Evolutionary conservation across 1,140 invertebrate genomes (phyloP), one percentile per base, ranked within the genome.

Genomic region (Bombus turneri): DNA sequence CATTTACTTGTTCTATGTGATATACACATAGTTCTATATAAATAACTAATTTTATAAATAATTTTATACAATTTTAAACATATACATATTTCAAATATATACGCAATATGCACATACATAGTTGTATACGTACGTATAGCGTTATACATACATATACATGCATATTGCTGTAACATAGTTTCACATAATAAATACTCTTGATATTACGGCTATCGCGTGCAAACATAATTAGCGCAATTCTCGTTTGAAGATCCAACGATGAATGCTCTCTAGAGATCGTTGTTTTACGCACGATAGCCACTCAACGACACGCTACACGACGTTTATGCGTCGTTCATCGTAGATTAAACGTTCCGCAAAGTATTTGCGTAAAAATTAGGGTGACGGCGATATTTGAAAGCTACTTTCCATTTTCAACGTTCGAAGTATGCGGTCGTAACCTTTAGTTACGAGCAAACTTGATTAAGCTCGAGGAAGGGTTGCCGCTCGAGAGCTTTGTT

Each of bases 361-460:
- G 71, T 31, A n/a, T 73, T 73, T 28, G 43, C 73, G 31, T 12
- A 76, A 59, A 59, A 76, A 39, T 53, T 4, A 9, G 53, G 43
- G 31, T 59, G 47, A 74, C 22, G 31, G 18, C 43, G 31, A 25
- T 59, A 34, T 59, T 75, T 53, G 47, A 57, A 34, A 75, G 47
- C 73, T 57, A 18, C 22, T 57, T 34, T 37, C 53, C 25, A n/a
- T 59, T 57, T 25, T 28, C 22, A 8, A 31, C 47, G 10, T 76
- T 59, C 74, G 13, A 53, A 57, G 73, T 25, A 47, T 59, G 25
- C 34, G 53, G 34, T 39, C 53, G 74, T 37, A 59, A 76, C 53
- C 9, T 62, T 39, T n/a, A 76, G 74, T 59, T 76, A 59, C 53
- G 53, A 59, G 74, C 34, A 39, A 59, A 76, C 74, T 76, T 37